Conservation (phyloP, 2,113 vertebrate genomes). For the Ctenomys sociabilis region DNA sequence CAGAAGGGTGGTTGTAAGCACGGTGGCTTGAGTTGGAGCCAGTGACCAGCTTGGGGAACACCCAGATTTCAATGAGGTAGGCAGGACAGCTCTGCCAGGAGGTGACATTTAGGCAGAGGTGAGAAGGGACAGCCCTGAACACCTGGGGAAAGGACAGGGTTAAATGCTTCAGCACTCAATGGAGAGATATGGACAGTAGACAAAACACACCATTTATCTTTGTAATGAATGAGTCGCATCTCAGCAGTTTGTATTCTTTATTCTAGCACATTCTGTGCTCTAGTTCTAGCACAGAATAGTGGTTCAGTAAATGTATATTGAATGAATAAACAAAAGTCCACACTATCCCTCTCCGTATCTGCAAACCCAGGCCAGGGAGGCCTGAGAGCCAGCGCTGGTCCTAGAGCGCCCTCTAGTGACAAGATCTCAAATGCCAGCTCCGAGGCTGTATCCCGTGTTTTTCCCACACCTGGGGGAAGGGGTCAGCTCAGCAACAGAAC, state of each 20-base stretch:
- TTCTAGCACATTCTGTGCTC: background rate
- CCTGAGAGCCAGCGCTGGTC: background rate
- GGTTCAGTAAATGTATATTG: background rate
- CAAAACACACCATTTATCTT: background rate
- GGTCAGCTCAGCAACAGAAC: background rate
- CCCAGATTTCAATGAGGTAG: background rate
- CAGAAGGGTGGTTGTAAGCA: background rate
- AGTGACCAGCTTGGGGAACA: background rate
- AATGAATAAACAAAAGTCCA: background rate
- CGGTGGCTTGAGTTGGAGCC: background rate
- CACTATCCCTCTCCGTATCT: fast-evolving
- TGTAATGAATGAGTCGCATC: background rate
- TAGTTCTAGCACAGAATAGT: background rate
- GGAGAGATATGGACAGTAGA: background rate
- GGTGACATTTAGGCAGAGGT: background rate
- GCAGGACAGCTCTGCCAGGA: background rate
- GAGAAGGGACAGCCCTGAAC: fast-evolving
- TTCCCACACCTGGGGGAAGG: too few relatives aligned
- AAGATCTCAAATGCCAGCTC: background rate
- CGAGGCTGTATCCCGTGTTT: background rate
- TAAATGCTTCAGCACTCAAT: background rate
- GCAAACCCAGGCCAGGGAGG: fast-evolving
- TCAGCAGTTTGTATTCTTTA: background rate
- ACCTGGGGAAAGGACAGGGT: background rate
- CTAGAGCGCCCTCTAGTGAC: constrained; percentile 76